phyloP scores from a whole-genome alignment of 1,140 invertebrate species.

The Limonius californicus region DNA sequence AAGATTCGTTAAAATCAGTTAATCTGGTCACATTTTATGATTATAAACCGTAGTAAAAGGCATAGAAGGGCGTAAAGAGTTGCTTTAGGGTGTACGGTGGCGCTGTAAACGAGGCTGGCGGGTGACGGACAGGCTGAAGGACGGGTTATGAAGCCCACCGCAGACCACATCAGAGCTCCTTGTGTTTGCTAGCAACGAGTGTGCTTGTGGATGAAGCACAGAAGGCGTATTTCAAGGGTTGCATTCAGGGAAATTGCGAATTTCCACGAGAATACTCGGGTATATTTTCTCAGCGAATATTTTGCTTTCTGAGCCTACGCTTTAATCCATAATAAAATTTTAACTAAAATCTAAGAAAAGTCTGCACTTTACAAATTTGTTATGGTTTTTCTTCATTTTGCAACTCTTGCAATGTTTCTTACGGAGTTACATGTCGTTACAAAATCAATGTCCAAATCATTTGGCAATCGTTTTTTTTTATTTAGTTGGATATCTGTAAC shows the following conservation, averaged over 20 bases:
- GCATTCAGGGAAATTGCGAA: constrained; percentile 1
- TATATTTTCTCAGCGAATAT: not conserved
- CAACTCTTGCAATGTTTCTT: too few relatives aligned
- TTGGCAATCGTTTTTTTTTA: too few relatives aligned
- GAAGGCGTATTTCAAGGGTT: constrained; percentile 4
- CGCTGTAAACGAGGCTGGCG: constrained; percentile 20
- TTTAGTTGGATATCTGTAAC: too few relatives aligned
- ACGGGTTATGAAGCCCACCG: constrained; percentile 41
- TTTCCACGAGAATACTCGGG: not conserved
- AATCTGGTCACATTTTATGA: constrained; percentile 13
- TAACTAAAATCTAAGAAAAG: not conserved
- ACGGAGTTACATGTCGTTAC: too few relatives aligned
- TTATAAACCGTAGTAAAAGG: constrained; percentile 8
- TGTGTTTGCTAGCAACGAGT: constrained; percentile 37
- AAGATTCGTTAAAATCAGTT: constrained; percentile 5
- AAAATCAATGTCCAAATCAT: too few relatives aligned
- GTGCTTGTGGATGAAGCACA: constrained; percentile 8
- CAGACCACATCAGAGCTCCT: constrained; percentile 45
- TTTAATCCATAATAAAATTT: not conserved
- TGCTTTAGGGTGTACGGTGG: constrained; percentile 13
- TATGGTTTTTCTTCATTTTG: too few relatives aligned
- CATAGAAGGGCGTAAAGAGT: constrained; percentile 8
- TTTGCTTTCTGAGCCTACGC: not conserved
- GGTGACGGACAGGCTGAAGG: constrained; percentile 39
- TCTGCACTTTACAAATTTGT: not conserved